Conservation (phyloP, 2,113 vertebrate genomes). For the Pterocles burchelli region DNA sequence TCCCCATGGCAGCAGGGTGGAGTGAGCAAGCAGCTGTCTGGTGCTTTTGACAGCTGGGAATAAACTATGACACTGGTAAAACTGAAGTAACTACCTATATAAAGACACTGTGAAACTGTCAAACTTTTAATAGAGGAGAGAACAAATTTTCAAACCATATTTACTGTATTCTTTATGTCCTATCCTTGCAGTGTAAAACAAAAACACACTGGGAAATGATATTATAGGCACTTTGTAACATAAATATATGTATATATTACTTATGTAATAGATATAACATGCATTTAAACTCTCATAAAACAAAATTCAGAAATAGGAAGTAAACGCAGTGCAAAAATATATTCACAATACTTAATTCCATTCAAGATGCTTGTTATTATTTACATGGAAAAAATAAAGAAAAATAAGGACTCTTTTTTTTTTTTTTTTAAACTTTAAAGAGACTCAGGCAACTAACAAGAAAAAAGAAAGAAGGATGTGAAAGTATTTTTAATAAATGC, state of each 20-base stretch:
- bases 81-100: neutral
- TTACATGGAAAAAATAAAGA: neutral
- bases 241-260: neutral
- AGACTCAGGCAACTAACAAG: neutral
- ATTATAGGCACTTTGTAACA: neutral
- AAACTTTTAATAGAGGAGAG: neutral
- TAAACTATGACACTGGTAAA: neutral
- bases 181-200: neutral
- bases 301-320: neutral
- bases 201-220: neutral
- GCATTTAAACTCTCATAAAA: neutral
- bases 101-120: neutral
- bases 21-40: too few species aligned
- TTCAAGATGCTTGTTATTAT: neutral
- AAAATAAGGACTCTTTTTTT: too few species aligned
- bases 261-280: neutral
- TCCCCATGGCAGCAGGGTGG: too few species aligned
- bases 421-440: neutral
- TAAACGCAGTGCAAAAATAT: neutral
- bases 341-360: neutral
- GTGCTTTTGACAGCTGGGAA: too few species aligned
- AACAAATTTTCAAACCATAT: neutral
- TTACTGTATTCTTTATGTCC: neutral
- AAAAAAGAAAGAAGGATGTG: neutral
- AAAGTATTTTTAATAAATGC: neutral